Evolutionary conservation across 2,888 invertebrate species (phyloP), one percentile per base, ranked within the genome.

Genomic region (Anorthoa munda): DNA sequence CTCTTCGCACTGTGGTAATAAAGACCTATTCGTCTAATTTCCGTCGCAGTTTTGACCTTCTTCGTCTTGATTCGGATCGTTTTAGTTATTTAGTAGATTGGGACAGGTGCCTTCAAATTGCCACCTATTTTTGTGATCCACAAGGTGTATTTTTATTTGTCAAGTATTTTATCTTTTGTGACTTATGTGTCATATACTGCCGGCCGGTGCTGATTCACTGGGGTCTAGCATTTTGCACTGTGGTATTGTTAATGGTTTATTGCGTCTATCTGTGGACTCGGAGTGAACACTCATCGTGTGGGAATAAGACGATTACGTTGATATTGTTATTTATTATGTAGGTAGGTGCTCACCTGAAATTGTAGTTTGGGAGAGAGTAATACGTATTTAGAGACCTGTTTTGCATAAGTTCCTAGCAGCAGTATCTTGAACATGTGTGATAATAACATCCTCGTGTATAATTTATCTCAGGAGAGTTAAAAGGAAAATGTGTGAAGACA

Each of bases 41-140:
- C 88, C 89, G 88, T 78, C 87, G 85, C 88, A 87, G 85, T 90
- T 92, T 91, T 92, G 90, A 91, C 91, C 92, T 92, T 92, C 89
- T 89, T 87, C 84, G 84, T 81, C 85, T 87, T 86, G 85, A 88
- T 88, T 88, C 85, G 79, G 86, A 88, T 81, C 88, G 86, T 89
- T 88, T 88, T 88, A 87, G 83, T 86, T 84, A 88, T 86, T 89
- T 87, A 86, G 80, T 81, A 84, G 77, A 79, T 79, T 78, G 68
- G 58, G 2, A 66, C 17, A 23, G 9, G 39, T 21, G 15, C 21
- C 2, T 64, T 21, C n/a, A 17, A 75, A 72, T 66, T 56, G 17
- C n/a, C 9, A 78, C 80, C 79, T 68, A 64, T 68, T 77, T 2
- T 18, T 45, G 11, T 55, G 2, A 0, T 2, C 1, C 1, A n/a